Conservation (phyloP, 1,140 invertebrate genomes). For the Oedothorax gibbosus region DNA sequence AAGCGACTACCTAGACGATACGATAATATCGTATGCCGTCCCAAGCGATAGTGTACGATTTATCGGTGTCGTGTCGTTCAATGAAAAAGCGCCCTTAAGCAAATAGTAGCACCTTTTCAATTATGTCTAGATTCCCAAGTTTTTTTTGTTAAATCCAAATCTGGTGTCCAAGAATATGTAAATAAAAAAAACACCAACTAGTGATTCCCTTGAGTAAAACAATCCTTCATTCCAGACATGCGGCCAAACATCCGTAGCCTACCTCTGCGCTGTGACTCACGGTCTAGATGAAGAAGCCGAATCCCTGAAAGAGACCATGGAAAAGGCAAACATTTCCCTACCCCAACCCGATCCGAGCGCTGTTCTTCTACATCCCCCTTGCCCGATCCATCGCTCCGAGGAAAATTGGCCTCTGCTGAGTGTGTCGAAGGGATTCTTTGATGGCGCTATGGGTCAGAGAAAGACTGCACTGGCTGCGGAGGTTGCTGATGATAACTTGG, state of each 20-base stretch:
- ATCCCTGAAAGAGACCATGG: constrained; percentile 75
- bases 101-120: no score
- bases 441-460: constrained; percentile 66
- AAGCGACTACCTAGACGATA: no score
- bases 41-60: no score
- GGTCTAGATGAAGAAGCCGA: constrained; percentile 85
- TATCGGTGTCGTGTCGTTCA: no score
- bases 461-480: constrained; percentile 59
- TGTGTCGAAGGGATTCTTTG: constrained; percentile 78
- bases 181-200: no score
- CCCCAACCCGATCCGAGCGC: constrained; percentile 83
- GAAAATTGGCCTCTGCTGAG: constrained; percentile 97
- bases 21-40: no score
- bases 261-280: constrained; percentile 95
- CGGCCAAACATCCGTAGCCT: constrained; percentile 82
- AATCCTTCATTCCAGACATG: constrained; percentile 70
- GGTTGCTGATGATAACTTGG: constrained; percentile 56
- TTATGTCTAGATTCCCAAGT: no score
- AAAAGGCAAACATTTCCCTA: constrained; percentile 75
- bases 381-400: constrained; percentile 88
- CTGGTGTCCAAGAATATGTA: no score
- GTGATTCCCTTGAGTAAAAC: no score
- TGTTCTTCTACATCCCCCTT: constrained; percentile 83
- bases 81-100: no score
- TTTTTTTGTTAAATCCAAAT: no score